phyloP scores from a whole-genome alignment of 2,113 vertebrate genomes.

The Baryphthengus martii region DNA sequence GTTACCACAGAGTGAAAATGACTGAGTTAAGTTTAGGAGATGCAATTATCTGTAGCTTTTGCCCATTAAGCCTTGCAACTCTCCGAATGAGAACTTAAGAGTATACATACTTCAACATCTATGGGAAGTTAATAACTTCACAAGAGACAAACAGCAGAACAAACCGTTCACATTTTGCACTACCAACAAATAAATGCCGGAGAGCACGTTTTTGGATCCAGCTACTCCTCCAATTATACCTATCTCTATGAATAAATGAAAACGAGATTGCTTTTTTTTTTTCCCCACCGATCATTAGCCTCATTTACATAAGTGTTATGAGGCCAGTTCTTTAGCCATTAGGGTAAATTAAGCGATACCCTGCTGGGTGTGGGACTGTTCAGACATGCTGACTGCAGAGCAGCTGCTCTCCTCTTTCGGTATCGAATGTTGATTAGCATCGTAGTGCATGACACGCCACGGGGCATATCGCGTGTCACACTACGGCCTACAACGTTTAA shows the following conservation, averaged over 20 bases:
- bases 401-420: constrained; percentile 54
- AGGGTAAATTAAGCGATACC: neutral
- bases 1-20: neutral
- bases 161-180: neutral
- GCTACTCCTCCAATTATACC: constrained; percentile 47
- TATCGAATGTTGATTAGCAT: constrained; percentile 43
- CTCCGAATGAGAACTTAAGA: neutral
- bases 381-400: constrained; percentile 35
- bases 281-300: constrained; percentile 7
- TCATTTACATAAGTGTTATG: constrained; percentile 3
- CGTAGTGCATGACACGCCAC: constrained; percentile 4
- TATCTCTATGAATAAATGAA: constrained; percentile 24
- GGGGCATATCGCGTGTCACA: constrained; percentile 28
- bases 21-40: neutral
- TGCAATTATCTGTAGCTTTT: constrained; percentile 26
- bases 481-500: neutral
- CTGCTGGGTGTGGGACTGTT: constrained; percentile 34
- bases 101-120: neutral
- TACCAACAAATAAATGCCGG: constrained; percentile 21
- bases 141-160: neutral
- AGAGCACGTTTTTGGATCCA: constrained; percentile 37
- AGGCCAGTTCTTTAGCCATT: constrained; percentile 7
- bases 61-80: neutral
- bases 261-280: constrained; percentile 50
- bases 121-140: constrained; percentile 36